Conservation (phyloP, 2,113 vertebrate genomes). For the Columbina picui region DNA sequence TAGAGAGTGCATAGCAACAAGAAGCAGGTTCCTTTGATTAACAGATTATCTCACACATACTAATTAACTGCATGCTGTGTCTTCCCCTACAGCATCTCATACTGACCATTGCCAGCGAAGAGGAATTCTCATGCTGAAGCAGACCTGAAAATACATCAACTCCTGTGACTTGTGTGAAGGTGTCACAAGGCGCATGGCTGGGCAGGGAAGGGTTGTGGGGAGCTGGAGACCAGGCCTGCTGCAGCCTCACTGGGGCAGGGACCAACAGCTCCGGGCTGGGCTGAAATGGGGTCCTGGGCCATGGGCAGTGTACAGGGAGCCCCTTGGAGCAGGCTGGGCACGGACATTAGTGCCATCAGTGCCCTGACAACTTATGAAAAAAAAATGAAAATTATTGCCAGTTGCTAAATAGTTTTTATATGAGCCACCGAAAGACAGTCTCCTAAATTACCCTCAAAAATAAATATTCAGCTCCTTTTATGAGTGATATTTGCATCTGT, state of each 20-base stretch:
- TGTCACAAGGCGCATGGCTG: fast-evolving
- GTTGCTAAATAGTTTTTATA: neutral
- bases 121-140: neutral
- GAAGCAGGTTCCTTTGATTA: neutral
- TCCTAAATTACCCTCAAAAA: neutral
- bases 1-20: neutral
- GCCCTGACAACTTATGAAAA: neutral
- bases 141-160: neutral
- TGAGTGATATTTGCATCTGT: neutral
- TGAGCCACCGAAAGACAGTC: neutral
- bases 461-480: neutral
- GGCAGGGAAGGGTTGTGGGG: neutral
- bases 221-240: neutral
- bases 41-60: neutral
- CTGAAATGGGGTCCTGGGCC: neutral
- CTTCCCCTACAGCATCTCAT: neutral
- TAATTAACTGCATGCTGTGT: neutral
- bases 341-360: neutral
- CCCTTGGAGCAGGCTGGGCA: neutral
- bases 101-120: neutral
- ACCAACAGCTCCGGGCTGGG: too few relatives aligned
- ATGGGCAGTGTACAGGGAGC: neutral
- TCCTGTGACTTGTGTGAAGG: neutral
- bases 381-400: neutral
- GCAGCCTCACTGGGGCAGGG: fast-evolving